phyloP scores from a whole-genome alignment of 53 echinoderm and acorn worm genomes.

The Henricia sp. region DNA sequence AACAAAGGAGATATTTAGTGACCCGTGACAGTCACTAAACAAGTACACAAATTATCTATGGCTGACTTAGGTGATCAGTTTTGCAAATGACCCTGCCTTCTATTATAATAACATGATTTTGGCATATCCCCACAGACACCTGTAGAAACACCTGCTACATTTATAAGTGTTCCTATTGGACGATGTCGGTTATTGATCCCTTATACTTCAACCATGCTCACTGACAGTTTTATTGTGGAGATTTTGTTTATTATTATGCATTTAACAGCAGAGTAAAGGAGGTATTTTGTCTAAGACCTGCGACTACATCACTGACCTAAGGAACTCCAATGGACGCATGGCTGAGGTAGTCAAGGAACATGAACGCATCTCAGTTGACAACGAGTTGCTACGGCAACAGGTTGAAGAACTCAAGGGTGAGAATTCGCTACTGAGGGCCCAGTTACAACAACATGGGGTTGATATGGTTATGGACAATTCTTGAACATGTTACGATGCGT shows the following conservation, averaged over 20 bases:
- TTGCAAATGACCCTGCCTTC: too few species aligned
- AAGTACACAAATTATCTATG: too few species aligned
- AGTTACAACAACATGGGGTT: slow-evolving; percentile 86
- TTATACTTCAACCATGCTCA: neutral
- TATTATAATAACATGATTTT: too few species aligned
- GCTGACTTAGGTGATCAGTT: too few species aligned
- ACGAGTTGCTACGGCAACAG: slow-evolving; percentile 85
- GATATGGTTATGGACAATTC: slow-evolving; percentile 55
- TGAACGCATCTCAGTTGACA: slow-evolving; percentile 82
- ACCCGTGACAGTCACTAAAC: too few species aligned
- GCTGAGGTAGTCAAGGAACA: slow-evolving; percentile 86
- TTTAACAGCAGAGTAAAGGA: slow-evolving; percentile 84
- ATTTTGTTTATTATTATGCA: slow-evolving; percentile 1
- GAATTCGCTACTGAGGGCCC: slow-evolving; percentile 83
- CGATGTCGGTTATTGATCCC: neutral
- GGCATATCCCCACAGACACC: too few species aligned
- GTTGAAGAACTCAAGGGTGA: slow-evolving; percentile 92
- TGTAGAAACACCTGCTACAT: too few species aligned
- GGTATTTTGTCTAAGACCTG: slow-evolving; percentile 93
- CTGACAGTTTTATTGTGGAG: neutral
- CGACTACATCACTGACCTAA: slow-evolving; percentile 87
- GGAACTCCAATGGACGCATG: slow-evolving; percentile 85
- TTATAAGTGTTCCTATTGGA: too few species aligned
- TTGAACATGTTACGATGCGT: neutral
- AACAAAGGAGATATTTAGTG: too few species aligned